Evolutionary conservation across 2,113 vertebrate genomes (phyloP).

Genomic region (Rhea pennata): DNA sequence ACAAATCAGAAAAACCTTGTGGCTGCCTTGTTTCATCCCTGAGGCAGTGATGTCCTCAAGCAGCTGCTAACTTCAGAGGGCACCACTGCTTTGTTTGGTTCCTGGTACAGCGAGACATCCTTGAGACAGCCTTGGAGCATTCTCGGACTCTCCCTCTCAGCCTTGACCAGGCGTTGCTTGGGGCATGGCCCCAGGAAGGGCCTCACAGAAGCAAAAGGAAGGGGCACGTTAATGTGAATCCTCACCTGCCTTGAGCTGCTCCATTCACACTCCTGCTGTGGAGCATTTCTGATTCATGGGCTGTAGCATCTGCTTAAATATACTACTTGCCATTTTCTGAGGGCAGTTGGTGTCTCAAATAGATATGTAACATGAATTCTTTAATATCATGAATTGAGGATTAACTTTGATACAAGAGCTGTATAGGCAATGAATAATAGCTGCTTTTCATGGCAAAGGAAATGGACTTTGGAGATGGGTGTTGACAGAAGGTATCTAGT

Average conservation of each 20-base stretch:
- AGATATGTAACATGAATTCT: background rate
- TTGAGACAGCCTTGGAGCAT: background rate
- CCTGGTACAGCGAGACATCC: background rate
- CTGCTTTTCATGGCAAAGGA: constrained; percentile 7
- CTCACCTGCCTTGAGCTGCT: background rate
- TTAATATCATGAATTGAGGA: background rate
- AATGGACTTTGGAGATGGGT: background rate
- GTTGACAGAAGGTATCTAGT: background rate
- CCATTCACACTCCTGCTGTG: background rate
- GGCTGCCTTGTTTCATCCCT: background rate
- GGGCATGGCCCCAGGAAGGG: background rate
- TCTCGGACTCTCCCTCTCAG: background rate
- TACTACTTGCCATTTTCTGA: background rate
- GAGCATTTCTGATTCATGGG: background rate
- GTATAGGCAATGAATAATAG: background rate
- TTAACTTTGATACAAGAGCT: constrained; percentile 21
- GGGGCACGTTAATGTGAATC: constrained; percentile 17
- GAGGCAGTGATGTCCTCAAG: background rate
- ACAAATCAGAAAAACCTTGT: background rate
- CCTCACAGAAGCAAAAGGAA: background rate
- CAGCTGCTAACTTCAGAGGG: background rate
- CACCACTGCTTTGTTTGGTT: background rate
- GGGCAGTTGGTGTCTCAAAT: background rate
- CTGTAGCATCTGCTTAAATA: background rate
- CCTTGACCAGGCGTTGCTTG: fast-evolving